Base-by-base conservation (phyloP, 2,113 vertebrate genomes). In the Neomonachus schauinslandi region DNA sequence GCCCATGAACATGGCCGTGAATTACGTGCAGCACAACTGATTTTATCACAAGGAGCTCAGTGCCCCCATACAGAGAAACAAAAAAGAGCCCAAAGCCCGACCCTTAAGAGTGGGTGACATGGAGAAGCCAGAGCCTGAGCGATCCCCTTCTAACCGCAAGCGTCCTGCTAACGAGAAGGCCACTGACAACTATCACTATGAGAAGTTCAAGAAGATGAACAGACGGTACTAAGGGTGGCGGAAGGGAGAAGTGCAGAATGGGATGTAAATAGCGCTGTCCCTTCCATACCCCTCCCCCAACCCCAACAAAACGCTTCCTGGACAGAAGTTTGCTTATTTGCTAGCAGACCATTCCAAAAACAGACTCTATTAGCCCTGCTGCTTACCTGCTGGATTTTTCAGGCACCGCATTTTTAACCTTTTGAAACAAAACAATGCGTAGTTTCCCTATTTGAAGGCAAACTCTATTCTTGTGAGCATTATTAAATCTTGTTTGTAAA, bases 191-290 rank as follows among this genome's bases (percentile, higher is more conserved):
- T 99, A 99, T 96, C 99, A 99, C 97, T 99, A 99, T 18, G 99
- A 99, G 98, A 99, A 99, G 97, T 99, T 99, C 98, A 99, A 99
- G 99, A 99, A 99, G 99, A 99, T 99, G 99, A 99, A 99, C 91
- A 98, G 99, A 39, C 97, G 99, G 94, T 99, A 99, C 91, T 99
- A 93, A 99, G 55, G 22, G 11, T 4, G 22, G 36, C 36, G 2
- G 16, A 96, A 87, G 36, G 36, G 42, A 61, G 26, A 21, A 4
- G 11, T 33, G n/a, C 89, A 69, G 63, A 16, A 26, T 74, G 69
- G 91, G 71, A 13, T 85, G 86, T 94, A 77, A 61, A 2, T 33
- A 93, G 53, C 11, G 12, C 9, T 15, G 0, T 5, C 31, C 39
- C 26, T 12, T 10, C 33, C 28, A 0, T n/a, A 10, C 7, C 4